Base-by-base conservation (phyloP, 2,797 vertebrate species). In the Labeo calbasu region DNA sequence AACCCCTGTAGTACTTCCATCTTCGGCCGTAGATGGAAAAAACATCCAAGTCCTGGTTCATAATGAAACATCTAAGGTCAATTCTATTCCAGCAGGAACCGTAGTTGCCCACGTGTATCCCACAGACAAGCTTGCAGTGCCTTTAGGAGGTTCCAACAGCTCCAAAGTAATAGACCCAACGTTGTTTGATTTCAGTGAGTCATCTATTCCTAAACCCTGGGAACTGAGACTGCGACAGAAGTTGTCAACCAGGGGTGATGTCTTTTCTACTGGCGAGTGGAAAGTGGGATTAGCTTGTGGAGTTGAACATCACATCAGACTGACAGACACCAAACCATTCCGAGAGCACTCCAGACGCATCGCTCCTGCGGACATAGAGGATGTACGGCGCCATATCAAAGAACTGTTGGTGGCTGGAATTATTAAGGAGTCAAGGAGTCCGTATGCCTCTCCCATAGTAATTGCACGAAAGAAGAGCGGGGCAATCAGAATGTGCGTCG, bases 151-250 rank as follows among this genome's bases (percentile, higher is more conserved):
- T 14, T 17, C 50, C 50, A 51, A 51, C 50, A 51, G 50, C 8
- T 19, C 61, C 8, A 32, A 59, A 15, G 43, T 12, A 2, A 10
- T 9, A 12, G 23, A 46, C 0, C 28, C 76, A 1, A 43, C 7
- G 1, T 43, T 57, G n/a, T 71, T 87, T 82, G 13, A 82, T 11
- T 78, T 87, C 3, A 4, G 32, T 1, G 10, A 43, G 8, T 21
- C 36, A 40, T 36, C 8, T 2, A 19, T 69, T 12, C 66, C 36
- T 21, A 9, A 69, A 10, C 17, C 66, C 15, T 69, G 66, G 19
- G 66, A 69, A 36, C 10, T 0, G 4, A 69, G 66, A 19, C 15
- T 69, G 1, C 36, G 0, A 11, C 3, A 43, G 3, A 69, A 43
- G 19, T 21, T 69, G 19, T 69, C 66, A 4, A 10, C 17, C 66